Conservation (phyloP, 2,888 invertebrate species). For the Acronicta alni region DNA sequence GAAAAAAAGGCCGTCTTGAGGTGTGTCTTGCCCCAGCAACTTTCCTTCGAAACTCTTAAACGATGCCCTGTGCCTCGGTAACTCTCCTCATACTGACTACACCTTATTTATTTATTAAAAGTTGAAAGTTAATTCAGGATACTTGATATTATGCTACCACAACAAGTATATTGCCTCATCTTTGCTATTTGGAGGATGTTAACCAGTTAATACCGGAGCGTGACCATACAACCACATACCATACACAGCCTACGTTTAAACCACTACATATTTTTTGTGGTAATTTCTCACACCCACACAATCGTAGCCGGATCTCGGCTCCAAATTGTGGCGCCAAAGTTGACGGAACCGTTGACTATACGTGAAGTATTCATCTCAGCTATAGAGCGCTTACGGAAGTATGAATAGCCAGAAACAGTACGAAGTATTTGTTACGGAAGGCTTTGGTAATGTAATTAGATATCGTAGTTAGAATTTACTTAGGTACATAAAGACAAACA, state of each 20-base stretch:
- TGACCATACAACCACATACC: slow-evolving; percentile 18
- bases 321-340: slow-evolving; percentile 77
- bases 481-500: too few relatives aligned
- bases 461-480: too few relatives aligned
- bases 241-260: slow-evolving; percentile 23
- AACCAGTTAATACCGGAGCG: neutral
- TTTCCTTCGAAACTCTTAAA: too few relatives aligned
- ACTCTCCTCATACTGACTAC: too few relatives aligned
- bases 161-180: neutral
- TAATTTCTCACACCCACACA: slow-evolving; percentile 56
- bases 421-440: neutral
- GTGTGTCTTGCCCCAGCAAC: too few relatives aligned
- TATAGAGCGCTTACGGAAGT: slow-evolving; percentile 5
- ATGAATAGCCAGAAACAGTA: neutral
- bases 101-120: too few relatives aligned
- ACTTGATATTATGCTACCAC: neutral
- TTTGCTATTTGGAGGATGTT: slow-evolving; percentile 16
- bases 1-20: too few relatives aligned
- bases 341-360: slow-evolving; percentile 64
- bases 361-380: slow-evolving; percentile 4
- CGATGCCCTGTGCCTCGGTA: too few relatives aligned
- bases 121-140: too few relatives aligned
- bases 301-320: slow-evolving; percentile 67
- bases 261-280: slow-evolving; percentile 40
- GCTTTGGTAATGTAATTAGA: too few relatives aligned